Evolutionary conservation across 1,140 invertebrate species (phyloP).

Genomic region (Drosophila sturtevanti): DNA sequence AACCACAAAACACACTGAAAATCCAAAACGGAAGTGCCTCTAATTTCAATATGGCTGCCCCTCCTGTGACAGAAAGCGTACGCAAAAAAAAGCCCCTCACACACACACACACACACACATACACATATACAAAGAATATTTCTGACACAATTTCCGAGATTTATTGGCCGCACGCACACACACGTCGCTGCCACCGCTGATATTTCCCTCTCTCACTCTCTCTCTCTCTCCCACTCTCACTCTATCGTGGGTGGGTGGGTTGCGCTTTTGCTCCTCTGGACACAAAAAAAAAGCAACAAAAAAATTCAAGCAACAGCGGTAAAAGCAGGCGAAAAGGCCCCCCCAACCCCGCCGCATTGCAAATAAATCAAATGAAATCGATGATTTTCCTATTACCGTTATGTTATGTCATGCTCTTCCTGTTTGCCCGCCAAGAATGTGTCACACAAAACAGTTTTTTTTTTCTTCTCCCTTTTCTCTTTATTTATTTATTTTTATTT

Average conservation of each 20-base stretch:
- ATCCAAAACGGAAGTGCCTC: constrained; percentile 70
- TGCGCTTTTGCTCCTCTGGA: background rate
- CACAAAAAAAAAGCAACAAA: constrained; percentile 31
- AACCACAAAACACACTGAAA: constrained; percentile 15
- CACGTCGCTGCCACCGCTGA: constrained; percentile 14
- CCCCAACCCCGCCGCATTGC: too few relatives aligned
- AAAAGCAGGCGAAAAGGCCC: constrained; percentile 7
- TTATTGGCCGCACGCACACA: constrained; percentile 61
- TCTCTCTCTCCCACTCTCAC: too few relatives aligned
- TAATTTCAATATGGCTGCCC: constrained; percentile 75
- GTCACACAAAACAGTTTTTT: constrained; percentile 11
- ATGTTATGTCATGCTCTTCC: constrained; percentile 77
- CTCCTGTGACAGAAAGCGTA: constrained; percentile 19
- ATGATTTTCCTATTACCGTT: constrained; percentile 79
- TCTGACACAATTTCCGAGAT: constrained; percentile 79
- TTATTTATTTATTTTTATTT: background rate
- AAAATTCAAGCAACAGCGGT: background rate
- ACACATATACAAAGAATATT: constrained; percentile 60
- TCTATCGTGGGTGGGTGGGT: constrained; percentile 37
- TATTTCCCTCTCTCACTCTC: constrained; percentile 27
- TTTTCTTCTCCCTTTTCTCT: background rate
- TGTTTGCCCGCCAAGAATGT: constrained; percentile 23
- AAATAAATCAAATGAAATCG: constrained; percentile 80
- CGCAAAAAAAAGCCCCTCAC: constrained; percentile 7
- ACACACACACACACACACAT: background rate